Evolutionary conservation across 2,888 invertebrate species (phyloP).

Genomic region (Campoletis raptor): DNA sequence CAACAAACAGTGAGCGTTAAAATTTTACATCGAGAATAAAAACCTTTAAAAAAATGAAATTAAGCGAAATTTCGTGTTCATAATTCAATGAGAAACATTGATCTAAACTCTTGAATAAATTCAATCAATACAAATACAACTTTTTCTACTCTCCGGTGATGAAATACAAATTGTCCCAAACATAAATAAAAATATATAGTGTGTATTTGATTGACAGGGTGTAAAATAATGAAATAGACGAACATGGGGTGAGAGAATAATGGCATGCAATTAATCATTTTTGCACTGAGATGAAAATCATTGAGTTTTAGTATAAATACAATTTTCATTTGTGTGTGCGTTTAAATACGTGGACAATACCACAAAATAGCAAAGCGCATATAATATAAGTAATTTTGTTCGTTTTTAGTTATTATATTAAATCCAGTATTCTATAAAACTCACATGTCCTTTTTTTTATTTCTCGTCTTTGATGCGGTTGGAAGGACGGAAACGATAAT

Average conservation of each 20-base stretch:
- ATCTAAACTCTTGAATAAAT: not conserved
- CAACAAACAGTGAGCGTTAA: not conserved
- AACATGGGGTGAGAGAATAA: slow-evolving; percentile 40
- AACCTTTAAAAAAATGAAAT: not conserved
- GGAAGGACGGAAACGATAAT: not conserved
- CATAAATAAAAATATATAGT: slow-evolving; percentile 6
- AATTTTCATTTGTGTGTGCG: not conserved
- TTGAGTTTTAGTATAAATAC: slow-evolving; percentile 26
- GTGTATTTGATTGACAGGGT: slow-evolving; percentile 40
- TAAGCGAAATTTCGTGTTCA: not conserved
- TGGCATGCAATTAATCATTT: slow-evolving; percentile 50
- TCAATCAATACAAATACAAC: not conserved
- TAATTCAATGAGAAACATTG: slow-evolving; percentile 1
- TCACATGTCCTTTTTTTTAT: not conserved
- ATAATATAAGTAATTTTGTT: not conserved
- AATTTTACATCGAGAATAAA: not conserved
- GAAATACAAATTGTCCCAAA: not conserved
- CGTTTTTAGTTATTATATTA: not conserved
- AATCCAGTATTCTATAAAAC: not conserved
- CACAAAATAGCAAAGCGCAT: not conserved
- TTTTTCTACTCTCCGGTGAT: not conserved
- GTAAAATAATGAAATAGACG: slow-evolving; percentile 43
- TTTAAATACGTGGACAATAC: not conserved
- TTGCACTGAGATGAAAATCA: slow-evolving; percentile 39
- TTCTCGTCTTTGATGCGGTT: not conserved